Evolutionary conservation across 2,797 vertebrate genomes (phyloP), one percentile per base, ranked within the genome.

Genomic region (Lagorchestes hirsutus): DNA sequence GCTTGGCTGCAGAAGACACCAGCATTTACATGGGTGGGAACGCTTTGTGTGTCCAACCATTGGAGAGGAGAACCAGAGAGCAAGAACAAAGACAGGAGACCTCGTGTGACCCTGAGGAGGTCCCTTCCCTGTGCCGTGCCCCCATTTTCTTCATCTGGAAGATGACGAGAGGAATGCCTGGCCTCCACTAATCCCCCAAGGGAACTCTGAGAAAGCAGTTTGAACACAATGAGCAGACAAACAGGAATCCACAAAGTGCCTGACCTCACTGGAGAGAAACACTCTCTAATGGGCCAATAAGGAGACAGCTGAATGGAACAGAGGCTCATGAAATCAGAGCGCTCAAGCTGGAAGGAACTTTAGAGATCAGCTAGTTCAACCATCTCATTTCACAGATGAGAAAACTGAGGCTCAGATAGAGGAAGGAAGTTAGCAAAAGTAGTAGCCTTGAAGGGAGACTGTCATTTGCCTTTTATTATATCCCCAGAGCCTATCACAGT

Each of bases 31-130:
- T 1, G 27, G 40, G 54, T 28, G 91, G 67, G 54, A 55, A 0
- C 5, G 46, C 56, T 92, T 24, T 40, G 54, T 90, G 55, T 5
- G 55, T 87, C 56, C 22, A 4, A 34, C 13, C 56, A n/a, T 16
- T 74, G 56, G 57, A 40, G 29, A 94, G 59, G 50, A 91, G 54
- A 92, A 93, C 56, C 24, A 29, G 40, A 0, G 0, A 93, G 50
- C 56, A 58, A 28, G n/a, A 59, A 58, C n/a, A 56, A 40, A 16
- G 18, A 0, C 90, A 9, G 58, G 50, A 95, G 94, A 27, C 95
- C 97, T 95, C 1, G 4, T 4, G 91, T 95, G 94, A 96, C 95
- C 96, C 90, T 52, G 54, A 28, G 93, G 67, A n/a, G 31, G 46
- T 11, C 31, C 62, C 29, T 40, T 56, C 55, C 13, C 54, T 50